phyloP scores from a whole-genome alignment of 1,140 invertebrate genomes.

The Drosophila saltans region DNA sequence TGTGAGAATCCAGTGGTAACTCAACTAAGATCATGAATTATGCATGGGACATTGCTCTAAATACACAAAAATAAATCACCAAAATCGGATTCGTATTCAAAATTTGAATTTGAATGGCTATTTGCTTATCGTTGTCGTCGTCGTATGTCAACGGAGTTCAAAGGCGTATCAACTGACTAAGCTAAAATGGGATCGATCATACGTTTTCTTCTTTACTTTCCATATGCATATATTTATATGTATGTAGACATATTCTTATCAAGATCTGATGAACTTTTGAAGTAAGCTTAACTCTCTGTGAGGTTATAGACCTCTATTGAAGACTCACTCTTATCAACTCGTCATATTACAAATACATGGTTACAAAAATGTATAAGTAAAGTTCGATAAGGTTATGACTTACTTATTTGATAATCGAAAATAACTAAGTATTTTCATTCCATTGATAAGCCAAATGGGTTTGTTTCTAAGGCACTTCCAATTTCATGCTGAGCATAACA shows the following conservation, averaged over 20 bases:
- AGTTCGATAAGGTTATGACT: slow-evolving; percentile 10
- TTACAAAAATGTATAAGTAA: slow-evolving; percentile 6
- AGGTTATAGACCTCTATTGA: slow-evolving; percentile 2
- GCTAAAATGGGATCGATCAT: slow-evolving; percentile 10
- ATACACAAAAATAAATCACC: neutral
- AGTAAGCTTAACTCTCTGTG: neutral
- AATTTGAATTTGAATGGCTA: neutral
- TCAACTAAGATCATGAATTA: neutral
- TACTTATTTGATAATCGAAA: slow-evolving; percentile 9
- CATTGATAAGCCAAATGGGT: neutral
- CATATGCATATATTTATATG: too few species aligned
- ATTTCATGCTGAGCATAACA: too few species aligned
- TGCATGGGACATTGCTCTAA: slow-evolving; percentile 4
- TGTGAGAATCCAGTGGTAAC: neutral
- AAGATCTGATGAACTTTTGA: slow-evolving; percentile 2
- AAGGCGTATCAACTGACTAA: slow-evolving; percentile 3
- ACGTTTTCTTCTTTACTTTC: neutral
- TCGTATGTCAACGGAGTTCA: slow-evolving; percentile 3
- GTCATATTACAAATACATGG: neutral
- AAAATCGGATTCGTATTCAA: neutral
- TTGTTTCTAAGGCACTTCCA: slow-evolving; percentile 1
- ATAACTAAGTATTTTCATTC: neutral
- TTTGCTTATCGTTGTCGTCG: neutral
- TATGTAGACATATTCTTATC: neutral
- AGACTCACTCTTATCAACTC: neutral